phyloP scores from a whole-genome alignment of 2,797 vertebrate species.

The Anolis apletophallus region DNA sequence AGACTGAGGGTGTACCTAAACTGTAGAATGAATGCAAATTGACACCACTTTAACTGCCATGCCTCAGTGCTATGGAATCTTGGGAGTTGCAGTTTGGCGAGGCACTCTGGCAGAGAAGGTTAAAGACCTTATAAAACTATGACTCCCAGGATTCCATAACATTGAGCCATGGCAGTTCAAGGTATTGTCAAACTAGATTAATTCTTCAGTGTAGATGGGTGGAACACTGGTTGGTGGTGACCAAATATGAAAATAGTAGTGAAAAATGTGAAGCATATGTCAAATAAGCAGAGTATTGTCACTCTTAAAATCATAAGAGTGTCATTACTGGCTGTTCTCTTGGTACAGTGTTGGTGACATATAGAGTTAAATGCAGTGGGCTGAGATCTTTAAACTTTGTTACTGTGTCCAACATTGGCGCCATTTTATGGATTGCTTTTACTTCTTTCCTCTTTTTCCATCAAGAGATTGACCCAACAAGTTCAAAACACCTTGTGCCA shows the following conservation, averaged over 20 bases:
- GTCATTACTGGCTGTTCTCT: not conserved
- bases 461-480: not conserved
- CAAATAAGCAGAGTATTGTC: not conserved
- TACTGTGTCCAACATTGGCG: not conserved
- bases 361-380: not conserved
- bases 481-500: not conserved
- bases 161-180: no score
- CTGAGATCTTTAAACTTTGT: not conserved
- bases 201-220: not conserved
- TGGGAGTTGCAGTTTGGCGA: no score
- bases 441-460: not conserved
- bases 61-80: no score
- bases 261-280: no score
- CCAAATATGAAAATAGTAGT: no score
- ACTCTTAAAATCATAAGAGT: not conserved
- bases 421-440: not conserved
- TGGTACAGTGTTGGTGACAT: not conserved
- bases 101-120: no score
- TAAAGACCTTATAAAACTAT: no score
- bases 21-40: no score
- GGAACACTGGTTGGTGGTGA: no score
- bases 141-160: no score
- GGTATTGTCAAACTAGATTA: no score
- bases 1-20: not conserved
- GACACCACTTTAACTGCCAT: no score